A percentile compares a stretch with the other conserved stretches of the same genome.
Conservation (phyloP, 2,888 invertebrate species). For the Atethmia centrago region DNA sequence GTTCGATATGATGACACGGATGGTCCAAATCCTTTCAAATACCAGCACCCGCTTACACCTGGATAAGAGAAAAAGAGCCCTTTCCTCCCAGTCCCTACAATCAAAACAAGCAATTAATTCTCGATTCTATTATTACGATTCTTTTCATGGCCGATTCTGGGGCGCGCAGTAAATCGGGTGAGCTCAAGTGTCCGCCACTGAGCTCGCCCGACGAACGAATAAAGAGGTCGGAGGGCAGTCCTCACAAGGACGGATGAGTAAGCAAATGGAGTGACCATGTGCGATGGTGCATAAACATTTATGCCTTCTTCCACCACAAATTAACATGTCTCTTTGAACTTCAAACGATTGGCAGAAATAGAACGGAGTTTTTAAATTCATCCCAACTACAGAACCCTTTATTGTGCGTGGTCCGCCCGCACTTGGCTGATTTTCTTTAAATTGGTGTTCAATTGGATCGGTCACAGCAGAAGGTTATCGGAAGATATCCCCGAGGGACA, state of each 20-base stretch:
- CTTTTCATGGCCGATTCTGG: conserved; percentile 19
- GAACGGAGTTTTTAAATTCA: not conserved
- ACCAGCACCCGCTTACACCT: too few species aligned
- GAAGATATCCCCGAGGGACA: not conserved
- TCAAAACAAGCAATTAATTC: conserved; percentile 49
- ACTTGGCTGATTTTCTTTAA: too few species aligned
- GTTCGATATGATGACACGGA: too few species aligned
- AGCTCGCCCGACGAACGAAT: not conserved
- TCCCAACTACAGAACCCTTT: too few species aligned
- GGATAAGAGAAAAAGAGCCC: not conserved
- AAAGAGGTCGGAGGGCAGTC: conserved; percentile 21
- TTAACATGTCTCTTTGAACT: conserved; percentile 1
- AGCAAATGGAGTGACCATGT: conserved; percentile 19
- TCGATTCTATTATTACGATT: conserved; percentile 39
- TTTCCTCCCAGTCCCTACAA: conserved; percentile 1
- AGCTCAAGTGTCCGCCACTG: conserved; percentile 32
- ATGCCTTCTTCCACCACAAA: conserved; percentile 3
- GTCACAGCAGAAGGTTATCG: not conserved
- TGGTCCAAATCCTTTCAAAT: too few species aligned
- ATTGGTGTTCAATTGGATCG: not conserved
- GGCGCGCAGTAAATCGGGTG: conserved; percentile 29
- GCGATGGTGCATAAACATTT: conserved; percentile 4
- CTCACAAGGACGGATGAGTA: not conserved
- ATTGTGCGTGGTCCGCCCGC: too few species aligned
- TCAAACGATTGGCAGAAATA: conserved; percentile 22